phyloP scores from a whole-genome alignment of 2,888 invertebrate genomes.

The Neuroscelio doddi region DNA sequence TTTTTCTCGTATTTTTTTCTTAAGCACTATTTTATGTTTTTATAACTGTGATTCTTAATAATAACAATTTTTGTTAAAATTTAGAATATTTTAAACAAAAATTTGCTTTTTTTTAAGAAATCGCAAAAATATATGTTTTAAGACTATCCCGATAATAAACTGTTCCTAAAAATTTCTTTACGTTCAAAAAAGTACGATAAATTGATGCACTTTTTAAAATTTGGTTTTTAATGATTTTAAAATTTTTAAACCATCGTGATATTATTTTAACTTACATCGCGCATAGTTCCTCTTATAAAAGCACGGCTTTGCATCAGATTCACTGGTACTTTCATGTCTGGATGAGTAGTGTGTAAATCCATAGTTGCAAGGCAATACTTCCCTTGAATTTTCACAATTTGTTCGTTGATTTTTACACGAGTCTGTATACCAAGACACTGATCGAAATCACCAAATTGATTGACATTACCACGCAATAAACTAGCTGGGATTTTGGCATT shows the following conservation, averaged over 20 bases:
- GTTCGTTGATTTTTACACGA: conserved; percentile 76
- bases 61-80: no score
- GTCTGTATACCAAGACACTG: conserved; percentile 76
- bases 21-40: no score
- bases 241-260: no score
- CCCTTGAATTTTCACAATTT: conserved; percentile 78
- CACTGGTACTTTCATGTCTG: conserved; percentile 77
- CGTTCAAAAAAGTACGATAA: no score
- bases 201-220: no score
- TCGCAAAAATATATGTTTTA: no score
- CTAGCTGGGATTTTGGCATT: conserved; percentile 82
- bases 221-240: no score
- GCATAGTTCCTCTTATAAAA: conserved; percentile 77
- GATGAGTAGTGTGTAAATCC: conserved; percentile 76
- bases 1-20: no score
- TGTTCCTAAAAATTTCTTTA: no score
- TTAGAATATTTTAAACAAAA: conserved; percentile 1
- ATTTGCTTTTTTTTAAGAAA: no score
- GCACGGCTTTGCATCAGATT: conserved; percentile 79
- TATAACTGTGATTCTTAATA: no score
- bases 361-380: conserved; percentile 81
- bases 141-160: no score
- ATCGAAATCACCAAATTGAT: conserved; percentile 82
- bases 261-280: conserved; percentile 78
- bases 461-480: conserved; percentile 80